These are phyloP conservation scores for Drosophila birchii DNA, from an alignment of 2,888 invertebrate species.

Conservation along the genomic window DNA sequence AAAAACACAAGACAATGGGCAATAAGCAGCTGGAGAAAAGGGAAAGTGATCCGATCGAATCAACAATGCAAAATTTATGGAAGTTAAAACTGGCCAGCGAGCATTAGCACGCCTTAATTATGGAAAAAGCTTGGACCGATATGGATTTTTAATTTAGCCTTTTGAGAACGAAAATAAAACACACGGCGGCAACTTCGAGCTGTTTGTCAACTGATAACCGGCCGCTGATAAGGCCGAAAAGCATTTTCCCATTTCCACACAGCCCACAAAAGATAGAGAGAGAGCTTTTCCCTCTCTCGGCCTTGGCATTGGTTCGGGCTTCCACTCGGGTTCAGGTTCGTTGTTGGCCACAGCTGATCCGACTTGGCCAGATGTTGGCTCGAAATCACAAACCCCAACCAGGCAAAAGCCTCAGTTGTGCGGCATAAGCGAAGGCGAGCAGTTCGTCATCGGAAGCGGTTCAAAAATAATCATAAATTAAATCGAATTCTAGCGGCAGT, in stretches of 20 bases:
- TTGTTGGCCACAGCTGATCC: slow-evolving; percentile 22
- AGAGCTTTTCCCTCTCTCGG: slow-evolving; percentile 52
- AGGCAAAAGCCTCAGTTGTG: slow-evolving; percentile 49
- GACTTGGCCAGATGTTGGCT: slow-evolving; percentile 30
- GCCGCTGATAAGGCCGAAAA: slow-evolving; percentile 53
- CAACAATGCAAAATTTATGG: slow-evolving; percentile 24
- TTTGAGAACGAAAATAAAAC: slow-evolving; percentile 24
- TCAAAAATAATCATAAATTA: neutral
- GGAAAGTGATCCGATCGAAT: slow-evolving; percentile 64
- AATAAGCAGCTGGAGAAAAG: slow-evolving; percentile 53
- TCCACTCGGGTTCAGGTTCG: slow-evolving; percentile 22
- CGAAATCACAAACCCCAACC: neutral
- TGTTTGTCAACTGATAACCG: slow-evolving; percentile 68
- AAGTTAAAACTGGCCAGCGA: slow-evolving; percentile 8
- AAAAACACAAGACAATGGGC: slow-evolving; percentile 43
- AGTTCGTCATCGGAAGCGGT: slow-evolving; percentile 10
- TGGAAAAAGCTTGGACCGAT: slow-evolving; percentile 57
- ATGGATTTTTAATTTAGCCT: slow-evolving; percentile 69
- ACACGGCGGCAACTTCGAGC: slow-evolving; percentile 17
- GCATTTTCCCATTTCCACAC: slow-evolving; percentile 29
- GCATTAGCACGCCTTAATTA: slow-evolving; percentile 61
- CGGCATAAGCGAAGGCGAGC: slow-evolving; percentile 38
- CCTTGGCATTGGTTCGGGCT: slow-evolving; percentile 68
- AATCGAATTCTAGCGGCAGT: slow-evolving; percentile 10
- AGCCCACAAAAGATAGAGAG: slow-evolving; percentile 1